These are phyloP conservation scores for Nothoprocta perdicaria DNA, from an alignment of 2,113 vertebrate genomes.

Conservation along the genomic window DNA sequence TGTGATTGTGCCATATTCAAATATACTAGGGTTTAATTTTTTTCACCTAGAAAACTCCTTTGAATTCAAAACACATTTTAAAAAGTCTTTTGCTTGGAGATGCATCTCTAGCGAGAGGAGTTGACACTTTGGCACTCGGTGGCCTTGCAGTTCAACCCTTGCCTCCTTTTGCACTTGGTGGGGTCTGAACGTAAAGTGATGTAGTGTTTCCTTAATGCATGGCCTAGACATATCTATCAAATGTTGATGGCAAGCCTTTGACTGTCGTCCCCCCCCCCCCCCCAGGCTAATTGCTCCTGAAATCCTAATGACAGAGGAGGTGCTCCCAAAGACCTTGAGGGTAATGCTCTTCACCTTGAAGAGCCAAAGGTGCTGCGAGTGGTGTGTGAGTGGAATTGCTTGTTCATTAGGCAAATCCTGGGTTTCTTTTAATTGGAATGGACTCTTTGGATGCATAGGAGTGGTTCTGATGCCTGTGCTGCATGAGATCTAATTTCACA, in stretches of 20 bases:
- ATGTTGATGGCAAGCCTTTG: conserved; percentile 3
- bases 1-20: background rate
- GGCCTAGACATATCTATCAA: background rate
- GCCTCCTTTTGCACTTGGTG: background rate
- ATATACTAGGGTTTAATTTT: conserved; percentile 5
- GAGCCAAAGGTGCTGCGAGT: background rate
- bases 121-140: conserved; percentile 20
- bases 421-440: background rate
- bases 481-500: background rate
- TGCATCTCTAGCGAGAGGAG: background rate
- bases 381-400: background rate
- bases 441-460: background rate
- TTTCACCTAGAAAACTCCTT: background rate
- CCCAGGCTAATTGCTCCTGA: conserved; percentile 24
- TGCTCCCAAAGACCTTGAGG: background rate
- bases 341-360: background rate
- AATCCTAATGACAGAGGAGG: background rate
- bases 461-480: background rate
- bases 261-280: background rate
- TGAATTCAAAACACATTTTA: conserved; percentile 48
- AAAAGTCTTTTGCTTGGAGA: conserved; percentile 23
- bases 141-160: background rate
- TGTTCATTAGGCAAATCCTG: background rate
- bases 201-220: background rate
- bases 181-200: conserved; percentile 15